phyloP scores from a whole-genome alignment of 2,113 vertebrate genomes.

The Oncorhynchus kisutch region DNA sequence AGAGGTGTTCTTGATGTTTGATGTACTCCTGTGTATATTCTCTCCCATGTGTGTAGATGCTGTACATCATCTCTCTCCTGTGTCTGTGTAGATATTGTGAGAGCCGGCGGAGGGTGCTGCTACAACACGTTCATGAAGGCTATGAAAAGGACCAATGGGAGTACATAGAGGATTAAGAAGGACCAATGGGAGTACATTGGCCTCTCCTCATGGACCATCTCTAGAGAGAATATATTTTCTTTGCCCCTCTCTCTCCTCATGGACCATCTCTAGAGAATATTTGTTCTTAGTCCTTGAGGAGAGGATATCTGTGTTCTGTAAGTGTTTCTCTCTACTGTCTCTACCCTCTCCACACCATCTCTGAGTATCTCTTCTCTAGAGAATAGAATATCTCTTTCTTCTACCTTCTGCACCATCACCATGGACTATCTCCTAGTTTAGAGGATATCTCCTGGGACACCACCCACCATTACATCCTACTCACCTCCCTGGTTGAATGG shows the following conservation, averaged over 20 bases:
- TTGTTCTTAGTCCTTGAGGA: slow-evolving; percentile 64
- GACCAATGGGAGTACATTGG: slow-evolving; percentile 98
- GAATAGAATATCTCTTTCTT: no score
- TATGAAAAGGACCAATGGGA: slow-evolving; percentile 99
- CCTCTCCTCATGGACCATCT: no score
- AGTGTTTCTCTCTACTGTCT: no score
- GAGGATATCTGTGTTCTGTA: slow-evolving; percentile 13
- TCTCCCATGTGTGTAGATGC: background rate
- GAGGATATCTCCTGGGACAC: slow-evolving; percentile 87
- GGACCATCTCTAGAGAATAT: no score
- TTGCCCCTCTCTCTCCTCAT: slow-evolving; percentile 28
- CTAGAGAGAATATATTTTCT: no score
- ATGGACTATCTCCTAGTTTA: slow-evolving; percentile 77
- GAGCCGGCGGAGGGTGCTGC: slow-evolving; percentile 96
- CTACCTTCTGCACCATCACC: no score
- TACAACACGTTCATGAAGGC: slow-evolving; percentile 99
- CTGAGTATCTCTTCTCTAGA: slow-evolving; percentile 21
- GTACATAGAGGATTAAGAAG: slow-evolving; percentile 99
- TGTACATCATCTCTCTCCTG: background rate
- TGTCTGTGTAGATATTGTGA: slow-evolving; percentile 93
- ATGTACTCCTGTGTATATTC: no score
- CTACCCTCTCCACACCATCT: slow-evolving; percentile 41
- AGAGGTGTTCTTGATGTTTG: no score
- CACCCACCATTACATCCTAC: slow-evolving; percentile 78
- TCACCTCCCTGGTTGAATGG: slow-evolving; percentile 83